phyloP scores from a whole-genome alignment of 2,888 invertebrate genomes.

The Kryphioiulus occultus region DNA sequence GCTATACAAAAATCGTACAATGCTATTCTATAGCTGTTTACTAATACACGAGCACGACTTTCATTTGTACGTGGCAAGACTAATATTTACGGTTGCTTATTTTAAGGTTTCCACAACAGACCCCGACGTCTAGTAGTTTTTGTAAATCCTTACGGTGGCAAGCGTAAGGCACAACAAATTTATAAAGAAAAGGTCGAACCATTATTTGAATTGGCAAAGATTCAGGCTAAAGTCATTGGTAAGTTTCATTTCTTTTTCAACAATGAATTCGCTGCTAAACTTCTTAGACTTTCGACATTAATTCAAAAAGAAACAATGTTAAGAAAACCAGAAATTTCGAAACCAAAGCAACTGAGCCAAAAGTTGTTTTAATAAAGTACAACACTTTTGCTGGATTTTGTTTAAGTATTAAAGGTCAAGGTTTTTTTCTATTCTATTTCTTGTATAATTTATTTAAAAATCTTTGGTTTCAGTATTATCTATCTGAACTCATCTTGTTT shows the following conservation, averaged over 20 bases:
- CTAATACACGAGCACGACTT: not conserved
- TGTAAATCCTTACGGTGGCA: slow-evolving; percentile 85
- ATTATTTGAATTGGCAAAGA: slow-evolving; percentile 64
- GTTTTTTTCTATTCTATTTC: not conserved
- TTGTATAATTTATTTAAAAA: not conserved
- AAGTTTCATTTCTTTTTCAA: slow-evolving; percentile 53
- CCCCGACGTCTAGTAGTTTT: slow-evolving; percentile 78
- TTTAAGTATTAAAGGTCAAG: not conserved
- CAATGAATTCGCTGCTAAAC: too few relatives aligned
- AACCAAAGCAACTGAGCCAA: too few relatives aligned
- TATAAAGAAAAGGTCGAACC: slow-evolving; percentile 77
- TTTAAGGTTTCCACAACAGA: slow-evolving; percentile 67
- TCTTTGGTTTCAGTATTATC: not conserved
- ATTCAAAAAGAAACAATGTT: too few relatives aligned
- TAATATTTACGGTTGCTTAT: not conserved
- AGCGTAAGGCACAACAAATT: slow-evolving; percentile 74
- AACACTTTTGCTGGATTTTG: not conserved
- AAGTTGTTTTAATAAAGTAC: not conserved
- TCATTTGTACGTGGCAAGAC: not conserved
- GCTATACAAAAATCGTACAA: too few relatives aligned
- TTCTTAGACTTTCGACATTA: too few relatives aligned
- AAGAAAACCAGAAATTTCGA: too few relatives aligned
- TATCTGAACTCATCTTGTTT: not conserved
- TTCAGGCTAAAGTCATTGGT: slow-evolving; percentile 60
- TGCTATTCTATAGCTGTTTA: too few relatives aligned